Base-by-base conservation (phyloP, 2,888 invertebrate species). In the Agrotis segetum region DNA sequence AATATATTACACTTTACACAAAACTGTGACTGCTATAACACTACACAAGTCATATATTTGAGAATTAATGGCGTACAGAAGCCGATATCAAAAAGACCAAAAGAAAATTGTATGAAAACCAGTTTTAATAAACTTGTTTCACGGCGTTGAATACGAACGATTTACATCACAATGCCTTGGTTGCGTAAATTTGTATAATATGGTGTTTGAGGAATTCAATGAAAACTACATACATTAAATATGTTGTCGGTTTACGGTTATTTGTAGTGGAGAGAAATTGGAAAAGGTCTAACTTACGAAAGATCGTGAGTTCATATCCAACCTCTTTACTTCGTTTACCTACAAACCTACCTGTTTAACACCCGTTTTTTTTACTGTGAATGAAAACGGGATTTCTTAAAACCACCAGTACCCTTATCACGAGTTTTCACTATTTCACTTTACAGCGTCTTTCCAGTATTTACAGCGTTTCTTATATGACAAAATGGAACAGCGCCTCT, bases 51-150 rank as follows among this genome's bases (percentile, higher is more conserved):
- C 67, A 59, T 81, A 64, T 56, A 58, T 83, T 80, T 49, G 6
- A 24, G 60, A 58, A 72, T 68, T 61, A 72, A 77, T 72, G 60
- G 29, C n/a, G 49, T 52, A 60, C 40, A 67, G 34, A 67, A 65
- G 64, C 21, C 50, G n/a, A 61, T 62, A 62, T 47, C 19, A 63
- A 58, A 72, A 58, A 29, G 24, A 53, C 50, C 47, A 24, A 58
- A 81, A 56, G 66, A 77, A 74, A 68, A 77, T 52, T 59, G 40
- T 60, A 50, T 67, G 24, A 52, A 68, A 55, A 72, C 70, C 68
- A 7, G 72, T 81, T 83, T 67, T 50, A 11, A 4, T 64, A 52
- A 83, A 81, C 84, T 60, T 64, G 82, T 82, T 83, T 73, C 53
- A 69, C 74, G 68, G 56, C 59, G 60, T 9, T 71, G 61, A 61